Percentiles rank a stretch among this genome's conserved stretches.
Evolutionary conservation across 1,140 invertebrate genomes (phyloP).

Genomic region (Caenorhabditis briggsae): DNA sequence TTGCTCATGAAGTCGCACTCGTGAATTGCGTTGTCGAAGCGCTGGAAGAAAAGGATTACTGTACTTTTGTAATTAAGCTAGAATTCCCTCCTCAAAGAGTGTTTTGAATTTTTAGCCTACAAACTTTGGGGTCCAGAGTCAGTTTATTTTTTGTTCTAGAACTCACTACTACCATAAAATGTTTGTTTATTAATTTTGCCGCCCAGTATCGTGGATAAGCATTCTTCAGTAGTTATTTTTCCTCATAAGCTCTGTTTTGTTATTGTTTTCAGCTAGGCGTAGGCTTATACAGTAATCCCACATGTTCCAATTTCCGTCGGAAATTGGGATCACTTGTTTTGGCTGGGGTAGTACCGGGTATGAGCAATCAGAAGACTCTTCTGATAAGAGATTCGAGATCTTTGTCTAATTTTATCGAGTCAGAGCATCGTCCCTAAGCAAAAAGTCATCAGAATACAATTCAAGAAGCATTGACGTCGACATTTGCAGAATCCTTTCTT

Average conservation of each 20-base stretch:
- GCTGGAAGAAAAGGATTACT: constrained; percentile 11
- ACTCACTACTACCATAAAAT: not conserved
- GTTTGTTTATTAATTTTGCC: not conserved
- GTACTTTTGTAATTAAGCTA: not conserved
- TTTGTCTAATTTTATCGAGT: not conserved
- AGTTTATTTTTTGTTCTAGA: no score
- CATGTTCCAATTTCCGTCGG: not conserved
- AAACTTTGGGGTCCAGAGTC: no score
- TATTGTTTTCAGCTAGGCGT: not conserved
- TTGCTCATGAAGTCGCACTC: constrained; percentile 53
- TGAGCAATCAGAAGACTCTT: no score
- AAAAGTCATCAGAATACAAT: not conserved
- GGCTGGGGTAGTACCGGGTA: no score
- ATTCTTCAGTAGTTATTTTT: not conserved
- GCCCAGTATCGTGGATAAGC: not conserved
- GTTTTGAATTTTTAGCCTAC: no score
- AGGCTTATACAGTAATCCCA: not conserved
- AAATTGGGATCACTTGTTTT: no score
- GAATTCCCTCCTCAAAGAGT: no score
- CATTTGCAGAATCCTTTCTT: not conserved
- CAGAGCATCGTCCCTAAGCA: not conserved
- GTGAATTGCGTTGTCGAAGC: not conserved
- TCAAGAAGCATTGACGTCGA: no score
- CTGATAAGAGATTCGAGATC: no score
- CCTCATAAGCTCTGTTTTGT: not conserved